Base-by-base conservation (phyloP, 2,113 vertebrate species). In the Bambusicola thoracicus region DNA sequence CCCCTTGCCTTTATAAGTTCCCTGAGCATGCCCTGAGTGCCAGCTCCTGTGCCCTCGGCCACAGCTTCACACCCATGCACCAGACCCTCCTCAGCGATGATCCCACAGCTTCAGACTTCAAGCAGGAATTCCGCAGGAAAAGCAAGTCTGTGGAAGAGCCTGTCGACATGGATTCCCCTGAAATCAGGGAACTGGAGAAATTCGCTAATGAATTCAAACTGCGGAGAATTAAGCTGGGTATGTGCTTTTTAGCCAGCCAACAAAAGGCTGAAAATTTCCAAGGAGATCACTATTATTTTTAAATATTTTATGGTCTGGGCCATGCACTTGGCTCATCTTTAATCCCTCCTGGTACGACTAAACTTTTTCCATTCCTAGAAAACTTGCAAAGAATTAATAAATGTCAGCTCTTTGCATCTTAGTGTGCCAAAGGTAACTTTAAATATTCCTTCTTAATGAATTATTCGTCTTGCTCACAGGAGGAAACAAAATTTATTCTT, bases 141-240 rank as follows among this genome's bases (percentile, higher is more conserved):
- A 98, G 87, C 92, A 98, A 98, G 79, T 84, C 98, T 10, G 91
- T 96, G 0, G 99, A 99, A 40, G 99, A 99, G 6, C 98, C 98
- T 0, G 95, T 98, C 1, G 98, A 99, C 87, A 98, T 99, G 98
- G 99, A 99, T 95, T 99, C 99, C 43, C 99, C 99, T 0, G 99
- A 99, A 97, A 99, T 99, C 81, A 97, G 98, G 86, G 99, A 99
- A 78, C 97, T 99, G 93, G 99, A 99, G 96, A 99, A 99, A 92
- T 99, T 99, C 85, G 99, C 99, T 87, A 99, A 99, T 5, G 99
- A 99, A 90, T 99, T 99, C 90, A 99, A 99, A 97, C 97, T 99
- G 94, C 98, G 99, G 73, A 98, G 99, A 96, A 99, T 99, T 96
- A 99, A 99, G 96, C 97, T 99, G 48, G 99, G 99, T 99, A 97